Evolutionary conservation across 2,797 vertebrate species (phyloP), one percentile per base, ranked within the genome.

Genomic region (Hyperoplus lanceolatus): DNA sequence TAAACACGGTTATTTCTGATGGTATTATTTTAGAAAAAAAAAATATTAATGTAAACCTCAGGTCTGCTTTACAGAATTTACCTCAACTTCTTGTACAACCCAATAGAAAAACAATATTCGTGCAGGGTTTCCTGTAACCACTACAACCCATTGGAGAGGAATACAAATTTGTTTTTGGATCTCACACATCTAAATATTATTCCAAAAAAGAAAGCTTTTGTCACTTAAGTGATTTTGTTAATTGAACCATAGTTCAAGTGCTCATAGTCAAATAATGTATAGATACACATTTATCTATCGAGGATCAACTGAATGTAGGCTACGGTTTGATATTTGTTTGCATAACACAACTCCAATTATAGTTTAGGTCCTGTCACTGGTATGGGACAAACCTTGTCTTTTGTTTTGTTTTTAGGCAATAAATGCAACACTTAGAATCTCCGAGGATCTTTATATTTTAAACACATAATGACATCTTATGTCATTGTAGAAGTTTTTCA

Each of bases 141-240:
- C 29, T 29, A 29, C 29, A 29, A 2, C 29, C 29, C 29, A 29
- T 29, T 29, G 29, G 29, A 29, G 29, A 29, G 29, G 29, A 29
- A 29, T 3, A 29, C 29, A 29, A 29, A 29, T 29, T 45, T 48
- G 13, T 46, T 2, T 13, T 3, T 29, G 12, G 43, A 11, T 13
- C 8, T 49, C 13, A 51, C 5, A 49, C 13, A 49, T 62, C 1
- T n/a, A 48, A 12, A 41, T 12, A 15, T 15, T 65, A 12, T 43
- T 42, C 13, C 5, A 63, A 43, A 70, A 49, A n/a, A 39, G 7
- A 60, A 70, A 9, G n/a, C 3, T 50, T 80, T 36, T 56, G n/a
- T 65, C 54, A 73, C 29, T 16, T 55, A 84, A 86, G 81, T 83
- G 71, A 74, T 79, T 77, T 51, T 63, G 70, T 75, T 6, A 46